These are phyloP conservation scores for Paratilapia polleni DNA, from an alignment of 2,113 vertebrate genomes.

Conservation along the genomic window DNA sequence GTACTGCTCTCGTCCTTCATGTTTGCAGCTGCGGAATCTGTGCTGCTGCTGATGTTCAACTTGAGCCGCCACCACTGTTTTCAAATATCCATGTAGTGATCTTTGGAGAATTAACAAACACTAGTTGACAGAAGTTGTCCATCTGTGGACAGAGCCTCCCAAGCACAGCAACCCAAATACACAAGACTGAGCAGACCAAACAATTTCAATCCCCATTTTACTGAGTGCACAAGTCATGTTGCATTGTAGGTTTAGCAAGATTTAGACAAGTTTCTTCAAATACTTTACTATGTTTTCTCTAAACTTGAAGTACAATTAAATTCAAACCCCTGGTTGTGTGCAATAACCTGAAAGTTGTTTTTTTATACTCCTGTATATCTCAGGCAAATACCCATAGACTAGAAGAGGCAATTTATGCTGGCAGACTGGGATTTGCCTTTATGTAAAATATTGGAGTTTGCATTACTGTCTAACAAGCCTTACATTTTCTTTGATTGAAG, in stretches of 20 bases:
- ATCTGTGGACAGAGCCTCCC: not conserved
- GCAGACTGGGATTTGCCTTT: not conserved
- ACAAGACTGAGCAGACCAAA: not conserved
- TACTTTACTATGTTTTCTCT: too few relatives aligned
- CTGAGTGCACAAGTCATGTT: not conserved
- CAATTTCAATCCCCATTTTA: not conserved
- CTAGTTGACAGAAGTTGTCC: not conserved
- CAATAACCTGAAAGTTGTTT: too few relatives aligned
- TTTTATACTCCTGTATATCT: too few relatives aligned
- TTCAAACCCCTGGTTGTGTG: too few relatives aligned
- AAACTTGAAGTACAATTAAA: too few relatives aligned
- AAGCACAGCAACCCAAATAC: not conserved
- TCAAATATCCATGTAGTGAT: not conserved
- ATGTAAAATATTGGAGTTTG: not conserved
- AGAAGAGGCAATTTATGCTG: not conserved
- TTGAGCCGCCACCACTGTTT: not conserved
- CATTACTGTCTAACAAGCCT: not conserved
- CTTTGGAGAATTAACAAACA: not conserved
- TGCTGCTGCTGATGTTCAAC: not conserved
- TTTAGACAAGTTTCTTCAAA: not conserved
- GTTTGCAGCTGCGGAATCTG: too few relatives aligned
- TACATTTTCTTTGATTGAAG: not conserved
- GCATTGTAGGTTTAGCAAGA: not conserved
- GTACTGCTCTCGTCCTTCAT: too few relatives aligned
- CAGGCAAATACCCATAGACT: not conserved